Evolutionary conservation across 2,797 vertebrate species (phyloP), one percentile per base, ranked within the genome.

Genomic region (Chaenodraco wilsoni): DNA sequence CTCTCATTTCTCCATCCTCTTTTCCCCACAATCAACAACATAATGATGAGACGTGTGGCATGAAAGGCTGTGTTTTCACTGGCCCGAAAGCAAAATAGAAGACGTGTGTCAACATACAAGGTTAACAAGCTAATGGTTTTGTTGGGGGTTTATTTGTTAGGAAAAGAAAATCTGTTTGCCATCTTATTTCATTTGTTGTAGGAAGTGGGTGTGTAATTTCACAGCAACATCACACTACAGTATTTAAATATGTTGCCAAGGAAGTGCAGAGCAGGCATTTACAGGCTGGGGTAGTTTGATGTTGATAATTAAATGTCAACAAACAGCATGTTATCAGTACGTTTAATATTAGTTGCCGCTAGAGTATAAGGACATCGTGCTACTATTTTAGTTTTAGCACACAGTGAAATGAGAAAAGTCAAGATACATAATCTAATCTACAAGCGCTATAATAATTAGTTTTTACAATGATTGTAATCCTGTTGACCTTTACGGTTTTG

Each of bases 21-120:
- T 80, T 81, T 86, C 78, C 45, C 54, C 51, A 82, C 87, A 92
- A 91, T 93, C 91, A 92, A 91, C 85, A 88, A 88, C 83, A 85
- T 86, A 86, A 88, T 78, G 86, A 90, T 83, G 82, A 90, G 83
- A 87, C 82, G 69, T 81, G 75, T 78, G 64, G 84, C 88, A 84
- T 84, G 75, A 86, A 88, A 84, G 84, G 84, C 83, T 76, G 71
- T 83, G 78, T 85, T 83, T 76, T 79, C 65, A 74, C 69, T 64
- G 74, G 65, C 74, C 76, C 10, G 41, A 70, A 63, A 86, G 82
- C 75, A 71, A 78, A 78, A 78, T 69, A 66, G 51, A 63, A 76
- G 81, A 69, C 49, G 16, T 19, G 46, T 77, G 72, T 84, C 64
- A 2, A 60, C 52, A 59, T 54, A 69, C 70, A 75, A 59, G 60